A percentile compares a stretch with the other conserved stretches of the same genome.
These are phyloP conservation scores for Neodiprion pinetum DNA, from an alignment of 1,140 invertebrate species.

Conservation along the genomic window DNA sequence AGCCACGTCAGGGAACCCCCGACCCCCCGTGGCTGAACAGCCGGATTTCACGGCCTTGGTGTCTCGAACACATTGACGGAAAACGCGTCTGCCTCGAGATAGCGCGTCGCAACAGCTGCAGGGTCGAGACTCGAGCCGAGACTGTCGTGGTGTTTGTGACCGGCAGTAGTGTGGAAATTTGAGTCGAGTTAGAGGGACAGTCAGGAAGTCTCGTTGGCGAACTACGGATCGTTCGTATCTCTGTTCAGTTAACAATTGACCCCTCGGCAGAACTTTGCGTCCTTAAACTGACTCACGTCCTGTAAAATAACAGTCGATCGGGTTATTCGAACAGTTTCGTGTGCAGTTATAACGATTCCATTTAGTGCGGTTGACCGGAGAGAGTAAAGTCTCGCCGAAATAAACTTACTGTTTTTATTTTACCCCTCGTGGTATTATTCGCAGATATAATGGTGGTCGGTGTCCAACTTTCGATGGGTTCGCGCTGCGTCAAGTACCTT, in stretches of 20 bases:
- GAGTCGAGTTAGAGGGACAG: too few relatives aligned
- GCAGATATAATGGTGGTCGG: slow-evolving; percentile 35
- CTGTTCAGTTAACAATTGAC: too few relatives aligned
- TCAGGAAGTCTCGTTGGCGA: too few relatives aligned
- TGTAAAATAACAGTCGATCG: too few relatives aligned
- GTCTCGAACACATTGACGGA: background rate
- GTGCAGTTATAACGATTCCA: too few relatives aligned
- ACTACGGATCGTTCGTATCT: too few relatives aligned
- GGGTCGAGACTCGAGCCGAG: background rate
- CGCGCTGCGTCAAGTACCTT: slow-evolving; percentile 68
- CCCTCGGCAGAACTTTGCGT: too few relatives aligned
- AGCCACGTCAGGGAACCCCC: background rate
- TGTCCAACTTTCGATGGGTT: slow-evolving; percentile 55
- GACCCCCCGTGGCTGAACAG: background rate
- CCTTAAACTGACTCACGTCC: too few relatives aligned
- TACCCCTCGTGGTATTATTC: background rate
- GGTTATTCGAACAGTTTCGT: too few relatives aligned
- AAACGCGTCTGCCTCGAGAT: background rate
- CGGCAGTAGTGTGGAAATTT: too few relatives aligned
- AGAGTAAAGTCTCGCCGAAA: background rate
- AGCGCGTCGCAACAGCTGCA: background rate
- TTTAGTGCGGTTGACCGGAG: too few relatives aligned
- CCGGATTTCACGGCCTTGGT: background rate
- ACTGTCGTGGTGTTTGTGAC: too few relatives aligned
- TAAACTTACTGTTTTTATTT: background rate